Base-by-base conservation (phyloP, 1,140 invertebrate genomes). In the Semibalanus balanoides region DNA sequence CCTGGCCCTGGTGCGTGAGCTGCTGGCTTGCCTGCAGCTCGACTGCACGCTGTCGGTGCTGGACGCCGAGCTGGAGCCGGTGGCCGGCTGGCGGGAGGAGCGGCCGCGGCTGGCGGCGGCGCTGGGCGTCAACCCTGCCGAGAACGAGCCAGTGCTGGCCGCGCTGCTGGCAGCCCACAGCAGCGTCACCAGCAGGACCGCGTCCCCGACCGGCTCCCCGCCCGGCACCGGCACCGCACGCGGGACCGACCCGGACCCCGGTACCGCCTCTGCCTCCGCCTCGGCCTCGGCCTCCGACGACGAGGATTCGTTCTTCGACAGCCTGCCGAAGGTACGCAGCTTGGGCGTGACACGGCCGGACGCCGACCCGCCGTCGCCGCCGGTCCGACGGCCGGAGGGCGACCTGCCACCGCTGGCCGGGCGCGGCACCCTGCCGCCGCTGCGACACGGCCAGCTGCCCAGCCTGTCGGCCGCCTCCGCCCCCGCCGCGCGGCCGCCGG, bases 261-360 rank as follows among this genome's bases (percentile, higher is more conserved):
- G 51, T 19, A 1, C 51, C 1, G 51, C 14, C 51, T 11, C 51
- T 25, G 51, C 7, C 51, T 19, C 11, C 51, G 51, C 7, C 51
- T 64, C 51, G 1, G 51, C 51, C 51, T 22, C 51, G 14, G 51
- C 51, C 9, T 64, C 51, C 51, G 70, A 72, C 25, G 70, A 72
- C 0, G 70, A 72, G 70, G 70, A 72, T n/a, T 72, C 70, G 22
- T 72, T 72, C 29, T 72, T 72, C 70, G 70, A 72, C 70, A 72
- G 70, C 19, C 70, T 72, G 22, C 70, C 70, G 9, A 28, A 29
- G 29, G 70, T 72, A n/a, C 11, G 22, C 14, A 64, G 51, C 51
- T 3, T 25, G 51, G 51, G 51, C 51, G 14, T 64, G 51, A 3
- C 51, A 1, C 51, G 51, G 14, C 14, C 51, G 11, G 1, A 7